Conservation (phyloP, 2,888 invertebrate genomes). For the Rugalucina vietnamica region DNA sequence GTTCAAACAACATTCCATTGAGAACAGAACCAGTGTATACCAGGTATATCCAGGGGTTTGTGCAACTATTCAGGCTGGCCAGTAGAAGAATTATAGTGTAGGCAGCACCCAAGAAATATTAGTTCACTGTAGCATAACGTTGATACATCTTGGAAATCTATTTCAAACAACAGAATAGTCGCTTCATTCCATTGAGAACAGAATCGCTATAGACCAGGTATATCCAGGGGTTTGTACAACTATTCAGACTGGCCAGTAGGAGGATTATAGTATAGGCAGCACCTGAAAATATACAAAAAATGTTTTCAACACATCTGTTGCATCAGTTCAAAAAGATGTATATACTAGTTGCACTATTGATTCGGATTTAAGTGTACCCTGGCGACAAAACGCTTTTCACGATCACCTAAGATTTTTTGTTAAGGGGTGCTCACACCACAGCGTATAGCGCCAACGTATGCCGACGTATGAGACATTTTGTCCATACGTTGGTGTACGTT, state of each 20-base stretch:
- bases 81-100: conserved; percentile 79
- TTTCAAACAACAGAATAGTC: background rate
- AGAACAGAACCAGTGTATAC: conserved; percentile 81
- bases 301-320: no score
- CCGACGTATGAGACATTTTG: no score
- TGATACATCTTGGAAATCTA: no score
- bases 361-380: no score
- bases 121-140: no score
- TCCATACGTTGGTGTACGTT: no score
- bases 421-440: no score
- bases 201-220: conserved; percentile 84
- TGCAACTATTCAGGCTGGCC: conserved; percentile 89
- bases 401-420: no score
- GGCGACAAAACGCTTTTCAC: no score
- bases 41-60: conserved; percentile 87
- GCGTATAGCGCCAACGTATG: no score
- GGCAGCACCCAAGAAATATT: conserved; percentile 73
- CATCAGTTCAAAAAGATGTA: no score
- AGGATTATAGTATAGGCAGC: conserved; percentile 76
- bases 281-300: conserved; percentile 71
- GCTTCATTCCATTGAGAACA: conserved; percentile 28
- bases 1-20: conserved; percentile 18
- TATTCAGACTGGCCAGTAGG: conserved; percentile 86
- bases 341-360: no score
- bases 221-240: conserved; percentile 88